phyloP scores from a whole-genome alignment of 1,140 invertebrate species.

The Plectus sambesii region DNA sequence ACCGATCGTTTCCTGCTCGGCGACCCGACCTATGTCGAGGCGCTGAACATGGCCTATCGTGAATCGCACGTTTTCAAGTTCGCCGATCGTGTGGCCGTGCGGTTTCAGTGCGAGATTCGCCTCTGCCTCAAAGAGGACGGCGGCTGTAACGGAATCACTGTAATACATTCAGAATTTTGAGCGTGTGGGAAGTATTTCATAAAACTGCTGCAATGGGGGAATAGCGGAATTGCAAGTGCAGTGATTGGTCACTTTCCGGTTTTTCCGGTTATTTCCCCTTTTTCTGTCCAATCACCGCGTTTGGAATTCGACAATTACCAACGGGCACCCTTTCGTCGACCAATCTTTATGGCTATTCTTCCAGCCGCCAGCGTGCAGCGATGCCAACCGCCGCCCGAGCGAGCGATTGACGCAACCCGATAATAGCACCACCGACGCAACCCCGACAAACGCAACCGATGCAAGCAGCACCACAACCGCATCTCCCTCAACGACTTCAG shows the following conservation, averaged over 20 bases:
- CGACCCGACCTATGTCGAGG: constrained; percentile 42
- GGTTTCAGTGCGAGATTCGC: constrained; percentile 42
- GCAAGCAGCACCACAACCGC: not conserved
- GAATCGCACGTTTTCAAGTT: constrained; percentile 44
- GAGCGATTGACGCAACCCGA: constrained; percentile 11
- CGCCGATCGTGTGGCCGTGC: constrained; percentile 39
- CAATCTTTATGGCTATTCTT: not conserved
- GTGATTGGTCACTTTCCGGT: not conserved
- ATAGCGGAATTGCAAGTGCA: too few relatives aligned
- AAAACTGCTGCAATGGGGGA: too few relatives aligned
- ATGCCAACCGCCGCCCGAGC: too few relatives aligned
- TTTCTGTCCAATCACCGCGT: constrained; percentile 15
- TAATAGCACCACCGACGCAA: constrained; percentile 3
- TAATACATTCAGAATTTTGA: constrained; percentile 12
- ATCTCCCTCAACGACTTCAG: not conserved
- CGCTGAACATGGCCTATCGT: constrained; percentile 43
- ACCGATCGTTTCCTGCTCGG: constrained; percentile 34
- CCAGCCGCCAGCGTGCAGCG: too few relatives aligned
- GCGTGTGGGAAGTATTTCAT: too few relatives aligned
- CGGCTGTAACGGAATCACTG: constrained; percentile 44
- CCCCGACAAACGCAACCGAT: not conserved
- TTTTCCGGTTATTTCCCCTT: constrained; percentile 26
- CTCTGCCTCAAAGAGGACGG: constrained; percentile 41
- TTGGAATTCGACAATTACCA: not conserved
- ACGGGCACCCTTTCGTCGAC: not conserved